Conservation (phyloP, 1,140 invertebrate genomes). For the Choristoneura fumiferana region DNA sequence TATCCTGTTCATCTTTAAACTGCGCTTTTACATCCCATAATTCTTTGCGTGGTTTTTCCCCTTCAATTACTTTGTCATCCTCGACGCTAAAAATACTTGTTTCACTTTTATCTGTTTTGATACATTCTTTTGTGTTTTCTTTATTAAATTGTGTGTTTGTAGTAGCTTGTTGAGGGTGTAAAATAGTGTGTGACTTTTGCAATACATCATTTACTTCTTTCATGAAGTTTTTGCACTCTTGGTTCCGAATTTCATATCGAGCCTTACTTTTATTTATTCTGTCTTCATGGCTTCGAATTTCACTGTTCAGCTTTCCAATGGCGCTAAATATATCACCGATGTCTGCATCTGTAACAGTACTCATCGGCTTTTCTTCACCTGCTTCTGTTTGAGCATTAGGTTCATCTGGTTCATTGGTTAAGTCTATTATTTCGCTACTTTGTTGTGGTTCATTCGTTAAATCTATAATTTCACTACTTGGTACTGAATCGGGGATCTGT, state of each 20-base stretch:
- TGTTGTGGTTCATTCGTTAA: conserved; percentile 25
- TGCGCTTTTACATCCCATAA: conserved; percentile 44
- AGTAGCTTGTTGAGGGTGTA: conserved; percentile 43
- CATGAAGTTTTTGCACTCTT: conserved; percentile 63
- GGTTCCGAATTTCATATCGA: conserved; percentile 54
- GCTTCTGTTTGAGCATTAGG: conserved; percentile 20
- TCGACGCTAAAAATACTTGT: background rate
- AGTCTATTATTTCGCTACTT: conserved; percentile 23
- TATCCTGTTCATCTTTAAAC: conserved; percentile 39
- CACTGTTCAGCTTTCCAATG: conserved; percentile 53
- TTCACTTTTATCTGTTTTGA: conserved; percentile 14
- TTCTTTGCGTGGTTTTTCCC: conserved; percentile 39
- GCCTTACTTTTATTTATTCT: conserved; percentile 57
- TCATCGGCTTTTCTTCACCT: conserved; percentile 8
- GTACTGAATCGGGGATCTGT: conserved; percentile 7
- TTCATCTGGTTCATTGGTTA: conserved; percentile 25
- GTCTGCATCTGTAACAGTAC: conserved; percentile 39
- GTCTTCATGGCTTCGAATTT: conserved; percentile 61
- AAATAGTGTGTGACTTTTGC: conserved; percentile 55
- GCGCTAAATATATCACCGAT: conserved; percentile 59
- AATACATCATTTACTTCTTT: conserved; percentile 68
- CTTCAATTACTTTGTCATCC: conserved; percentile 9
- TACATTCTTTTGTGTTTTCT: conserved; percentile 13
- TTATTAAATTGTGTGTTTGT: conserved; percentile 10
- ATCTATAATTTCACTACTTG: conserved; percentile 24